These are phyloP conservation scores for Xylocopa sonorina DNA, from an alignment of 1,140 invertebrate genomes.

Conservation along the genomic window DNA sequence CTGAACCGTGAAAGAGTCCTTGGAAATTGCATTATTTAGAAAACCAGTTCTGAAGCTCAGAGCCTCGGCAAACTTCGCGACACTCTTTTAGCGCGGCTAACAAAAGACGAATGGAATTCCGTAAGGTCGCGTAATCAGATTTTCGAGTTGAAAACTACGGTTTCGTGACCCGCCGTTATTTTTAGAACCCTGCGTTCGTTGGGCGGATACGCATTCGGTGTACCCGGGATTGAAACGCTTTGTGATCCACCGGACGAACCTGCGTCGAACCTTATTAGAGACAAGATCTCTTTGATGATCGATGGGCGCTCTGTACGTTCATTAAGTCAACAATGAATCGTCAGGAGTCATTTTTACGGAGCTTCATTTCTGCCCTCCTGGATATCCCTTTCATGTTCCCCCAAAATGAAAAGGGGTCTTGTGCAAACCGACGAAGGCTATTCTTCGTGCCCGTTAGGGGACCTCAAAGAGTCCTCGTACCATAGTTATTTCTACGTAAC, in stretches of 20 bases:
- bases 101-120: not conserved
- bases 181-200: too few species aligned
- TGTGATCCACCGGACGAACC: not conserved
- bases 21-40: not conserved
- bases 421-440: not conserved
- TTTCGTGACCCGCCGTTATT: not conserved
- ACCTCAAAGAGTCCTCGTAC: not conserved
- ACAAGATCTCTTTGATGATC: too few species aligned
- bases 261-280: constrained; percentile 27
- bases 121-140: not conserved
- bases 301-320: too few species aligned
- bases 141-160: not conserved
- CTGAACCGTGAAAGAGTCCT: too few species aligned
- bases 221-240: not conserved
- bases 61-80: too few species aligned
- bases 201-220: not conserved
- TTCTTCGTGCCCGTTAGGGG: too few species aligned
- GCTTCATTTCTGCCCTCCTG: not conserved
- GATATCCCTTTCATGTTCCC: not conserved
- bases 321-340: too few species aligned
- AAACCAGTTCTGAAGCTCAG: not conserved
- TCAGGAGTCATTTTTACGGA: not conserved
- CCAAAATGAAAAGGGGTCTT: not conserved
- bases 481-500: not conserved
- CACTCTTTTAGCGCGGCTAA: too few species aligned